Base-by-base conservation (phyloP, 1,140 invertebrate species). In the Tetragnatha versicolor region DNA sequence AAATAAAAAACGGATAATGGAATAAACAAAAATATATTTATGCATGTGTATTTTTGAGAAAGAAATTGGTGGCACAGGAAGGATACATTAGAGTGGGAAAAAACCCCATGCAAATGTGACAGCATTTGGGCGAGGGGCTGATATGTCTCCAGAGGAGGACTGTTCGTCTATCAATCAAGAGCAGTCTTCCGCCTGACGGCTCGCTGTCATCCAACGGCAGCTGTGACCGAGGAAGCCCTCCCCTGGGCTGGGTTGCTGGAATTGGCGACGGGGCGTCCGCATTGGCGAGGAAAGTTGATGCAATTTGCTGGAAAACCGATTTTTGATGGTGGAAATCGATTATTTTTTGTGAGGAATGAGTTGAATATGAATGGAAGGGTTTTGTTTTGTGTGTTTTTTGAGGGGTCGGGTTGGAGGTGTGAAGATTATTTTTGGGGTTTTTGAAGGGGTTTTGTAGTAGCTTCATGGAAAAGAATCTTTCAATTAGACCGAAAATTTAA, bases 151-250 rank as follows among this genome's bases (percentile, higher is more conserved):
- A n/a, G 17, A 66, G 39, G 27, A 58, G 70, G 55, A 63, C 70
- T 65, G 73, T 66, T 65, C 73, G 73, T 76, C 73, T 65, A 65
- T 76, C 73, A 37, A 76, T 76, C 73, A 76, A 65, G 65, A 37
- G 4, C 47, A 51, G 73, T 35, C 42, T 76, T 47, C 31, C 73
- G 60, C 20, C 27, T 76, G 73, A 76, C 73, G 65, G 51, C 29
- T 25, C n/a, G 20, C 73, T 76, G 73, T 76, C 73, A 76, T 65
- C 73, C 73, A 76, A 76, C 73, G 60, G 73, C 73, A 76, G 73
- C 73, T 76, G 73, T 51, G 73, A 42, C 61, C 31, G 51, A 47
- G 27, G 45, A 17, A 39, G 47, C 17, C 58, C 33, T 17, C 53
- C 42, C 55, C 35, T n/a, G n/a, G 9, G 33, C 12, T 42, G 17